phyloP scores from a whole-genome alignment of 37 sponge, comb jelly and placozoan species.

The Spongia lamella region DNA sequence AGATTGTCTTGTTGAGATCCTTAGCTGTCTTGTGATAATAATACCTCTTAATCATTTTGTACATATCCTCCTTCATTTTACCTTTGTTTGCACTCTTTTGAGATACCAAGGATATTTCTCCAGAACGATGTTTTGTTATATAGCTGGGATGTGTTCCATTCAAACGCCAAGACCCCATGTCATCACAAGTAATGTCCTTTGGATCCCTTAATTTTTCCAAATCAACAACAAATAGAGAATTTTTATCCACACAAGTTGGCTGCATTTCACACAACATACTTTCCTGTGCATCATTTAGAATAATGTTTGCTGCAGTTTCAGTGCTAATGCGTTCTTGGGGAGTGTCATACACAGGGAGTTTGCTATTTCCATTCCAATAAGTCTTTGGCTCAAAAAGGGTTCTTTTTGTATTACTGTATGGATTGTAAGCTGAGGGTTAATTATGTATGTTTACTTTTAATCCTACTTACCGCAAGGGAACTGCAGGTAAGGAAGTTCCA shows the following conservation, averaged over 20 bases:
- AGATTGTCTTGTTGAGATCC: too few species aligned
- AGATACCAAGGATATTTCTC: neutral
- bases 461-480: too few species aligned
- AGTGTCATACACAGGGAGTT: slow-evolving; percentile 5
- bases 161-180: slow-evolving; percentile 18
- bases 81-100: neutral
- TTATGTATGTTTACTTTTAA: too few species aligned
- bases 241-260: slow-evolving; percentile 14
- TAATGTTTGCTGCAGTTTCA: neutral
- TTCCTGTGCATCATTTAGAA: neutral
- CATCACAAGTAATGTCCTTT: slow-evolving; percentile 5
- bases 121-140: neutral
- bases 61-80: neutral
- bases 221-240: neutral
- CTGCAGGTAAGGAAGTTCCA: too few species aligned
- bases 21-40: neutral
- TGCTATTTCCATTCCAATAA: slow-evolving; percentile 2
- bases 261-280: neutral
- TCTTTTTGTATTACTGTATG: too few species aligned
- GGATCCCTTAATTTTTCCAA: neutral
- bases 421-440: too few species aligned
- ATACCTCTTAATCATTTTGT: neutral
- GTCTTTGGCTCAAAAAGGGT: too few species aligned
- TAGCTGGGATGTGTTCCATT: neutral
- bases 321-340: neutral